Conservation (phyloP, 2,888 invertebrate genomes). For the Magallana nippona region DNA sequence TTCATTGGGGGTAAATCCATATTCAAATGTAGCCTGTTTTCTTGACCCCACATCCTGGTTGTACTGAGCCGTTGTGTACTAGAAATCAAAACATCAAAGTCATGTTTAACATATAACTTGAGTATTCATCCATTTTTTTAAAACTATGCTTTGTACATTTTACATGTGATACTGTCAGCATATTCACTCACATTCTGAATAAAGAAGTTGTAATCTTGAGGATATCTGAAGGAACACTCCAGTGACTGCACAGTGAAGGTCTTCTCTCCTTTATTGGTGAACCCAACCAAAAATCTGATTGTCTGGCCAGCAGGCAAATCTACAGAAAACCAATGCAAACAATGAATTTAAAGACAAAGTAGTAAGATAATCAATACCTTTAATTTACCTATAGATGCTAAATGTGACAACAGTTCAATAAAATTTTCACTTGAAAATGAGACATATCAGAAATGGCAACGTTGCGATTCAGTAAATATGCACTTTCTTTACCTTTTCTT, state of each 20-base stretch:
- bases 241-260: conserved; percentile 95
- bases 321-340: conserved; percentile 73
- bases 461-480: too few relatives aligned
- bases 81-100: conserved; percentile 40
- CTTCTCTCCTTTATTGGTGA: conserved; percentile 92
- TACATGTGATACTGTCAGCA: too few relatives aligned
- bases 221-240: conserved; percentile 99
- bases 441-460: too few relatives aligned
- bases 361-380: background rate
- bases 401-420: too few relatives aligned
- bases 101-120: background rate
- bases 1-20: conserved; percentile 96
- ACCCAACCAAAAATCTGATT: conserved; percentile 97
- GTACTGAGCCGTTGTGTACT: conserved; percentile 93
- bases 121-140: background rate
- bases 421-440: too few relatives aligned
- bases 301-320: conserved; percentile 94
- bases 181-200: conserved; percentile 90
- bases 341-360: background rate
- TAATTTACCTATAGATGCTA: background rate
- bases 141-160: too few relatives aligned
- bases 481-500: too few relatives aligned
- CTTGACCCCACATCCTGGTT: conserved; percentile 93
- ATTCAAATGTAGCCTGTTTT: conserved; percentile 96
- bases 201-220: conserved; percentile 98